These are phyloP conservation scores for Polypedilum pembai DNA, from an alignment of 1,140 invertebrate genomes.

Conservation along the genomic window DNA sequence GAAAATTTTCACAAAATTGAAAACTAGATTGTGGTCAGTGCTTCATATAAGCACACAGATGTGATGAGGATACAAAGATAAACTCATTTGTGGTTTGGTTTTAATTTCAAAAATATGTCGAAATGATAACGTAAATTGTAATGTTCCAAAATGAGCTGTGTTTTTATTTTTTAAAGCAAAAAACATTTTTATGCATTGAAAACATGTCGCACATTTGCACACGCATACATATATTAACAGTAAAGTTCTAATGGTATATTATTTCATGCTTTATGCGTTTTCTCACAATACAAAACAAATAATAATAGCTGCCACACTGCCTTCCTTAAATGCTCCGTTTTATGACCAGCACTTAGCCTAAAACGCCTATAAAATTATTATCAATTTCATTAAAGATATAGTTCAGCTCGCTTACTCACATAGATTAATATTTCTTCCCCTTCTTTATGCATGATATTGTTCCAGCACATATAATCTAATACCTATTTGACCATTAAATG, in stretches of 20 bases:
- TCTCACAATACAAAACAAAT: neutral
- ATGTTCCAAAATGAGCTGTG: neutral
- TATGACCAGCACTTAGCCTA: conserved; percentile 9
- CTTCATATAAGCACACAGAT: no score
- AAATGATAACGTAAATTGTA: neutral
- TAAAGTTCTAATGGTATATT: neutral
- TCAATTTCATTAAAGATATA: neutral
- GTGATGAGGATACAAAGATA: neutral
- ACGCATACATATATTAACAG: neutral
- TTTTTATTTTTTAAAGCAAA: neutral
- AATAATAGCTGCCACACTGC: neutral
- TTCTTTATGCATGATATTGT: neutral
- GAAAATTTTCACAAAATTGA: neutral
- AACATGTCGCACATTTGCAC: neutral
- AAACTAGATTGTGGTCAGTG: no score
- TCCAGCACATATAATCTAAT: neutral
- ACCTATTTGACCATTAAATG: conserved; percentile 18
- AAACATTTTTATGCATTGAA: neutral
- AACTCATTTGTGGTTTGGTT: neutral
- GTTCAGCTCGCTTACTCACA: neutral
- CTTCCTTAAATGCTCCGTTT: neutral
- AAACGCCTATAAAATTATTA: conserved; percentile 9
- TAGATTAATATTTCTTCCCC: neutral
- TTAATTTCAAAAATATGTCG: neutral
- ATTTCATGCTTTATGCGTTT: neutral